phyloP scores from a whole-genome alignment of 2,888 invertebrate genomes.

The Melanostoma mellinum region DNA sequence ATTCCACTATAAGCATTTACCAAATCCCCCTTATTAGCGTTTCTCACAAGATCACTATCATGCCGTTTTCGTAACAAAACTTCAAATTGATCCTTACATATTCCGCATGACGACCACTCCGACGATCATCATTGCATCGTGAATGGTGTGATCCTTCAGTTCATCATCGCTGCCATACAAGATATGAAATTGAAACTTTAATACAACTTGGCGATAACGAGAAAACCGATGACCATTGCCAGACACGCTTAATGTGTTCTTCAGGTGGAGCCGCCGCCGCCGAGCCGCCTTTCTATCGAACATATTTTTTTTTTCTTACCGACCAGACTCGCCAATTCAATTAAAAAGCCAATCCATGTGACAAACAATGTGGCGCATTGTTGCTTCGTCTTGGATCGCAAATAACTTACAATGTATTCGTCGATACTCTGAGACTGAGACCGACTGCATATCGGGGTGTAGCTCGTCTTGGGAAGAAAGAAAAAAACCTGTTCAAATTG shows the following conservation, averaged over 20 bases:
- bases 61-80: conserved; percentile 18
- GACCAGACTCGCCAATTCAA: not conserved
- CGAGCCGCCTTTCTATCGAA: not conserved
- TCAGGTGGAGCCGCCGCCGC: conserved; percentile 2
- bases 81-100: conserved; percentile 31
- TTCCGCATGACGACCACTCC: conserved; percentile 21
- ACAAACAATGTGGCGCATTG: conserved; percentile 51
- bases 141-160: conserved; percentile 42
- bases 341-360: conserved; percentile 14
- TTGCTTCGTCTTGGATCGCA: conserved; percentile 13
- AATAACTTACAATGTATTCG: conserved; percentile 7
- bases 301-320: not conserved
- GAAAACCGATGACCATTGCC: conserved; percentile 16
- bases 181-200: conserved; percentile 47
- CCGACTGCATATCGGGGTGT: too few relatives aligned
- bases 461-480: not conserved
- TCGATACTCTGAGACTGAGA: not conserved
- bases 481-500: conserved; percentile 35
- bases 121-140: conserved; percentile 8
- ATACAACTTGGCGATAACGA: conserved; percentile 42
- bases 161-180: conserved; percentile 33
- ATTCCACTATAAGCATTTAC: conserved; percentile 20
- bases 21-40: conserved; percentile 31
- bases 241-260: not conserved
- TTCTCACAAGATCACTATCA: conserved; percentile 51